A percentile compares a stretch with the other conserved stretches of the same genome.
phyloP scores from a whole-genome alignment of 2,888 invertebrate species.

The Ennomos erosarius region DNA sequence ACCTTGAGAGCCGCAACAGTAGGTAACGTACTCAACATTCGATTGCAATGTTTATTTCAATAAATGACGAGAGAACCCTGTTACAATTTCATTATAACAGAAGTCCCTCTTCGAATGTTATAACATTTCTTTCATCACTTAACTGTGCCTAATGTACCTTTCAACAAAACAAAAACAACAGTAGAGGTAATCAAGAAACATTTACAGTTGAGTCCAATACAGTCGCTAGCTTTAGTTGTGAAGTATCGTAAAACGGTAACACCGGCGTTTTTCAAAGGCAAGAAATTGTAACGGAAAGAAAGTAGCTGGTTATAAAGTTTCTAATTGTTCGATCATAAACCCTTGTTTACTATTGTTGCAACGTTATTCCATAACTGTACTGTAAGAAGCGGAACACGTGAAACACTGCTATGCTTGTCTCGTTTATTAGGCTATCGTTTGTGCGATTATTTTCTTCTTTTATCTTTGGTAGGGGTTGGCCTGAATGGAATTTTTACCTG shows the following conservation, averaged over 20 bases:
- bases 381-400: conserved; percentile 37
- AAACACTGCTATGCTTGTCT: conserved; percentile 43
- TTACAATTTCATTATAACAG: not conserved
- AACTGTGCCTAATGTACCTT: not conserved
- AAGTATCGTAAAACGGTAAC: conserved; percentile 51
- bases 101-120: conserved; percentile 3
- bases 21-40: too few species aligned
- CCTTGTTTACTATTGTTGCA: conserved; percentile 47
- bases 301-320: conserved; percentile 63
- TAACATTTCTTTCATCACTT: conserved; percentile 6
- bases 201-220: conserved; percentile 34
- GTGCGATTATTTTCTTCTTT: conserved; percentile 26
- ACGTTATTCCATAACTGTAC: conserved; percentile 42
- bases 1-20: not conserved
- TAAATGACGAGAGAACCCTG: too few species aligned
- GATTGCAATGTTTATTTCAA: too few species aligned
- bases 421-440: conserved; percentile 43
- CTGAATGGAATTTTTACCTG: conserved; percentile 14
- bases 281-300: conserved; percentile 76
- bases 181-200: conserved; percentile 1
- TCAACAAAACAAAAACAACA: conserved; percentile 13
- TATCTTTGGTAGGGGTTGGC: conserved; percentile 20
- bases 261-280: conserved; percentile 67
- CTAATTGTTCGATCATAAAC: conserved; percentile 58
- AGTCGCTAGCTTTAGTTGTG: conserved; percentile 24